These are phyloP conservation scores for Macaria notata DNA, from an alignment of 2,888 invertebrate genomes.

Conservation along the genomic window DNA sequence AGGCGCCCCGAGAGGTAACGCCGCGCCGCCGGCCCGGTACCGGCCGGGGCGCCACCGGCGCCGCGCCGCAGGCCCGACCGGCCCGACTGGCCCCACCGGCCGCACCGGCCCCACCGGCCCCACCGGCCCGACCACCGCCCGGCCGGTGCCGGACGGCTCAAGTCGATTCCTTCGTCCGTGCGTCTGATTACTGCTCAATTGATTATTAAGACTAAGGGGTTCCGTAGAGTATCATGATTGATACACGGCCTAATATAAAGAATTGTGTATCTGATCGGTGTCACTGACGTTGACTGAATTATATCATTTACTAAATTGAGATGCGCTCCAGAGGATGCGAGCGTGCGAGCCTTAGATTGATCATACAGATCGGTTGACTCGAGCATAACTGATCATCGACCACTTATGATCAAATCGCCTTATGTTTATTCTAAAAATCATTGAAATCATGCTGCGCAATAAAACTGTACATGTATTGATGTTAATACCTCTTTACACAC, in stretches of 20 bases:
- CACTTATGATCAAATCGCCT: constrained; percentile 34
- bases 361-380: constrained; percentile 34
- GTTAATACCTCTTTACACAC: constrained; percentile 36
- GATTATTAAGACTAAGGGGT: constrained; percentile 65
- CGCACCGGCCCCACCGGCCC: too few relatives aligned
- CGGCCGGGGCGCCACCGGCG: too few relatives aligned
- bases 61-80: too few relatives aligned
- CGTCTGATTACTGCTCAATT: constrained; percentile 77
- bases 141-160: constrained; percentile 57
- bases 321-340: constrained; percentile 34
- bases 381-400: constrained; percentile 30
- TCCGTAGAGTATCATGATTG: constrained; percentile 60
- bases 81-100: too few relatives aligned
- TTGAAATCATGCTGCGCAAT: constrained; percentile 36
- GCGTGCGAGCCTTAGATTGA: constrained; percentile 32
- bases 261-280: constrained; percentile 41
- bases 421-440: constrained; percentile 37
- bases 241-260: constrained; percentile 63
- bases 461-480: constrained; percentile 31
- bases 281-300: constrained; percentile 44
- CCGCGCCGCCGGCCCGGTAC: constrained; percentile 55
- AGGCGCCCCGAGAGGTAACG: constrained; percentile 55
- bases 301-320: constrained; percentile 48
- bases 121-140: not conserved
- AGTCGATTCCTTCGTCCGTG: constrained; percentile 76